phyloP scores from a whole-genome alignment of 2,888 invertebrate species.

The Sipha maydis region DNA sequence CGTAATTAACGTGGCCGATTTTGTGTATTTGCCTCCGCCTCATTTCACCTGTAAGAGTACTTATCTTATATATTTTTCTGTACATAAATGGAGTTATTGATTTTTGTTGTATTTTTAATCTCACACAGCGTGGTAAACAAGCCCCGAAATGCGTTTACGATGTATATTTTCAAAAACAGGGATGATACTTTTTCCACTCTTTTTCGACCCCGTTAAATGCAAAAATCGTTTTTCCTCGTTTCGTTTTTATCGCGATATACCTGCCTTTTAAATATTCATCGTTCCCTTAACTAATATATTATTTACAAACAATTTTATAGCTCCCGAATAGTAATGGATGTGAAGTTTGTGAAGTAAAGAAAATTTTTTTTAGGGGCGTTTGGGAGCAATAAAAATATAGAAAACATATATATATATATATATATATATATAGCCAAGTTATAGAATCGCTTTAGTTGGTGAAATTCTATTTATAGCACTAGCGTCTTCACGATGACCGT shows the following conservation, averaged over 20 bases:
- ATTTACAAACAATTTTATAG: conserved; percentile 61
- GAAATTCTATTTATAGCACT: conserved; percentile 17
- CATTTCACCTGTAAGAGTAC: not conserved
- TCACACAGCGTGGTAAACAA: not conserved
- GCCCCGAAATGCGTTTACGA: not conserved
- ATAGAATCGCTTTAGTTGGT: not conserved
- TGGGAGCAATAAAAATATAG: conserved; percentile 58
- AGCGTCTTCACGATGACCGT: conserved; percentile 1
- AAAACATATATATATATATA: conserved; percentile 39
- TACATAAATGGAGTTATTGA: conserved; percentile 1
- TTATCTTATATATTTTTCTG: not conserved
- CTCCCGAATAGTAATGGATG: conserved; percentile 53
- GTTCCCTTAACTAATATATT: conserved; percentile 45
- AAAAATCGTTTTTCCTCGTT: conserved; percentile 49
- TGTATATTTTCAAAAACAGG: not conserved
- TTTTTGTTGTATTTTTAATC: conserved; percentile 26
- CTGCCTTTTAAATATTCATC: conserved; percentile 55
- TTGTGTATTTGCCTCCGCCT: not conserved
- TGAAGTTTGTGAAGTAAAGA: conserved; percentile 28
- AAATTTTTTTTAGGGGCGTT: conserved; percentile 32
- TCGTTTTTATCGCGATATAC: conserved; percentile 57
- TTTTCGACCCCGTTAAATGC: not conserved
- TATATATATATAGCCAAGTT: not conserved
- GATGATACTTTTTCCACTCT: conserved; percentile 3
- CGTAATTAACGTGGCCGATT: conserved; percentile 26